A percentile compares a stretch with the other conserved stretches of the same genome.
phyloP scores from a whole-genome alignment of 2,797 vertebrate genomes.

The Eulemur rubriventer region DNA sequence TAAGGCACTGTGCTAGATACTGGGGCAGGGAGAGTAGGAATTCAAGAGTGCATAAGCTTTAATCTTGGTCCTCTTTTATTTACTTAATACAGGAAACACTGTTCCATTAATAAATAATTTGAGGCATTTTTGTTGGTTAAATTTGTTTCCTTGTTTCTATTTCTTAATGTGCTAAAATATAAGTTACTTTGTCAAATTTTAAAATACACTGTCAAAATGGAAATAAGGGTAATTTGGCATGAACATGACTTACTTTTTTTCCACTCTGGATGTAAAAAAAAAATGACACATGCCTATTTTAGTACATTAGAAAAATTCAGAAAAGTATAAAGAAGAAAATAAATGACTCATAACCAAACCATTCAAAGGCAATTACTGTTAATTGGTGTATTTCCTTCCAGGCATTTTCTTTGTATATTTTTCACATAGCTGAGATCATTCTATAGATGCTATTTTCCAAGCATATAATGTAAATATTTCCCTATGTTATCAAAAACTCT shows the following conservation, averaged over 20 bases:
- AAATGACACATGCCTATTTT: conserved; percentile 47
- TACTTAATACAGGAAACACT: not conserved
- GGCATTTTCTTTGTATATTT: conserved; percentile 69
- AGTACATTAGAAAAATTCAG: conserved; percentile 70
- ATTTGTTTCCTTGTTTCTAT: conserved; percentile 3
- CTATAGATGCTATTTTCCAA: conserved; percentile 64
- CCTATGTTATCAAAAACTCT: conserved; percentile 58
- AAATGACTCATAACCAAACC: conserved; percentile 73
- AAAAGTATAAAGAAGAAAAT: conserved; percentile 73
- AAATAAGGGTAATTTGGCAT: conserved; percentile 57
- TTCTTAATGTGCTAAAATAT: conserved; percentile 49
- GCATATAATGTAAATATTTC: conserved; percentile 71
- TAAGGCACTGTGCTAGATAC: not conserved
- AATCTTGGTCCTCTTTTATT: not conserved
- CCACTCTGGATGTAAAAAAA: not conserved
- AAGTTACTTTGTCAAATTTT: conserved; percentile 65
- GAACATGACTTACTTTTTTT: not conserved
- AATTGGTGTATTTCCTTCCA: conserved; percentile 73
- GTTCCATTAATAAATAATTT: conserved; percentile 34
- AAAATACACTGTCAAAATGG: conserved; percentile 53
- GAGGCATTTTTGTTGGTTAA: not conserved
- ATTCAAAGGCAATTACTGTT: conserved; percentile 76
- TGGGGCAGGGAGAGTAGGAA: not conserved
- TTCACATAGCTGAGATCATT: conserved; percentile 71
- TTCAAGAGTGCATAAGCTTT: not conserved